phyloP scores from a whole-genome alignment of 2,113 vertebrate species.

The Lanius collurio region DNA sequence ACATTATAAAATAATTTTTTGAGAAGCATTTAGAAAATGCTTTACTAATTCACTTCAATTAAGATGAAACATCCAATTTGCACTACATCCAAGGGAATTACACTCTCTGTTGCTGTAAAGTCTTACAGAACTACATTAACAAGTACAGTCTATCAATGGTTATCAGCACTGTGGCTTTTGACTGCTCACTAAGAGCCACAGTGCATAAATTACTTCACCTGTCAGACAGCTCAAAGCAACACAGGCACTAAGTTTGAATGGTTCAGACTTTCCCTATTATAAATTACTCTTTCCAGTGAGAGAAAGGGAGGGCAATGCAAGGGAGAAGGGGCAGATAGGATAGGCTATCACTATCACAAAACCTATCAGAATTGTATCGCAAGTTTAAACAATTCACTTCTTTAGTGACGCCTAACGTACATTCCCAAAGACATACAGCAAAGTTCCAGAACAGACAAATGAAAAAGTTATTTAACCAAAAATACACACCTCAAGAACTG shows the following conservation, averaged over 20 bases:
- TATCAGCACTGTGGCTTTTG: constrained; percentile 54
- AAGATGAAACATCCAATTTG: constrained; percentile 47
- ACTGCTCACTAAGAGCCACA: constrained; percentile 50
- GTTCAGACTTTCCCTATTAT: not conserved
- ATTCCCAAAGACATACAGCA: not conserved
- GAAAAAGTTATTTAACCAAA: not conserved
- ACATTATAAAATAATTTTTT: constrained; percentile 27
- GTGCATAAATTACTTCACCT: constrained; percentile 55
- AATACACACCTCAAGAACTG: not conserved
- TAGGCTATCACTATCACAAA: not conserved
- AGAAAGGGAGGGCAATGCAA: not conserved
- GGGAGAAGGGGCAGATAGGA: not conserved
- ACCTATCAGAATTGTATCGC: not conserved
- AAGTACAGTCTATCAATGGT: constrained; percentile 54
- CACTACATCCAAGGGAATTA: constrained; percentile 29
- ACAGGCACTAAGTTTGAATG: constrained; percentile 18
- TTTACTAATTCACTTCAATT: constrained; percentile 33
- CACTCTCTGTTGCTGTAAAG: not conserved
- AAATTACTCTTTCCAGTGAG: not conserved
- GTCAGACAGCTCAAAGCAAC: constrained; percentile 43
- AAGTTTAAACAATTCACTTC: not conserved
- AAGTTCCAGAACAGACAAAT: not conserved
- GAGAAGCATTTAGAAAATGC: constrained; percentile 26
- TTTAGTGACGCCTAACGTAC: not conserved
- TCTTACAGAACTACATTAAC: constrained; percentile 42